phyloP scores from a whole-genome alignment of 2,888 invertebrate genomes.

The Diogma glabrata region DNA sequence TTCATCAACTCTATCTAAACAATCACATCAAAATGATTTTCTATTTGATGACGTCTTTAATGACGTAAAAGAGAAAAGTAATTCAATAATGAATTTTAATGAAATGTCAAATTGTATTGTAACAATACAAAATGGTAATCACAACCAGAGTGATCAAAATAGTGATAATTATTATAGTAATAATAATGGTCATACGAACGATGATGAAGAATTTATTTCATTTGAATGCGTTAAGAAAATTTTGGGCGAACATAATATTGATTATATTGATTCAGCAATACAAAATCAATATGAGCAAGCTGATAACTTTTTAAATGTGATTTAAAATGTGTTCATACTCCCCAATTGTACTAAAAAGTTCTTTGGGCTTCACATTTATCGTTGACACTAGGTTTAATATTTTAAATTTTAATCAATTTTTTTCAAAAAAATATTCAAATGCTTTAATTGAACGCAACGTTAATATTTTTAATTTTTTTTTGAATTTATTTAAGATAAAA shows the following conservation, averaged over 20 bases:
- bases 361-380: no score
- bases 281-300: conserved; percentile 10
- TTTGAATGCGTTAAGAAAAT: conserved; percentile 37
- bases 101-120: conserved; percentile 39
- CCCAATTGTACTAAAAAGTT: no score
- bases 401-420: no score
- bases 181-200: conserved; percentile 5
- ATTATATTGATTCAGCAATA: conserved; percentile 14
- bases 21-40: conserved; percentile 17
- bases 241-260: conserved; percentile 25
- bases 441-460: no score
- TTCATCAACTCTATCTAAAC: background rate
- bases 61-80: conserved; percentile 12
- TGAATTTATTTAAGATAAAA: no score
- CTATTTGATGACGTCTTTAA: conserved; percentile 20
- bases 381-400: no score
- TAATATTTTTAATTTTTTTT: no score
- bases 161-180: conserved; percentile 5
- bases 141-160: conserved; percentile 13
- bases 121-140: conserved; percentile 28
- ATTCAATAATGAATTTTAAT: conserved; percentile 34
- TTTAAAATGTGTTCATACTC: no score
- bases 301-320: conserved; percentile 1
- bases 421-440: no score
- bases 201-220: conserved; percentile 31